Evolutionary conservation across 2,113 vertebrate species (phyloP), one percentile per base, ranked within the genome.

Genomic region (Stegostoma tigrinum): DNA sequence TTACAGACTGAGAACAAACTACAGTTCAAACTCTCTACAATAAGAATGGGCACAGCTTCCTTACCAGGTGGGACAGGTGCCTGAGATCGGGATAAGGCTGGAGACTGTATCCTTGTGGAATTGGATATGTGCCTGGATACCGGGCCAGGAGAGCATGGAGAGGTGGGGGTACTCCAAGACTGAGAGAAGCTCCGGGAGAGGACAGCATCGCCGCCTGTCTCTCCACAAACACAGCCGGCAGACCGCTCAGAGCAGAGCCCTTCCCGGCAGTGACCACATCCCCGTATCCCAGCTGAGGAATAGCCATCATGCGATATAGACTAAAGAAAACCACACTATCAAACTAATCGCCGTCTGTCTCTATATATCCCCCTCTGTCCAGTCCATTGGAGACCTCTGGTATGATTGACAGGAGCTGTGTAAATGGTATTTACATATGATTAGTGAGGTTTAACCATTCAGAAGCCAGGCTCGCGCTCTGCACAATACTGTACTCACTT

Each of bases 291-390:
- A 95, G 27, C 93, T 95, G 66, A 48, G 93, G 67, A 42, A 95
- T n/a, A 70, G 93, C 93, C 93, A 95, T 95, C 38, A 93, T 93
- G 89, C 89, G 89, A 38, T 38, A 66, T 61, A 66, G 34, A 34
- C 89, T 66, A 93, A 93, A 93, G 66, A 34, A 61, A 61, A 61
- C 55, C 55, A 87, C 89, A 93, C 89, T 93, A n/a, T 64, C 89
- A 93, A 93, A 93, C 61, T 66, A 93, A 93, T 93, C 89, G 61
- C 66, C 89, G 66, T 66, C 89, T 93, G 89, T 93, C 89, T 93
- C 89, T 66, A 66, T 93, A 93, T 93, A 93, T 66, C 89, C 89
- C 89, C 64, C 38, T 67, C 89, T 93, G 89, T 93, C 89, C 89
- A 93, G 34, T 66, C 61, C 89, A 66, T 66, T 93, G 89, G 89